These are phyloP conservation scores for Camponotus fellah DNA, from an alignment of 2,888 invertebrate genomes.

Conservation along the genomic window DNA sequence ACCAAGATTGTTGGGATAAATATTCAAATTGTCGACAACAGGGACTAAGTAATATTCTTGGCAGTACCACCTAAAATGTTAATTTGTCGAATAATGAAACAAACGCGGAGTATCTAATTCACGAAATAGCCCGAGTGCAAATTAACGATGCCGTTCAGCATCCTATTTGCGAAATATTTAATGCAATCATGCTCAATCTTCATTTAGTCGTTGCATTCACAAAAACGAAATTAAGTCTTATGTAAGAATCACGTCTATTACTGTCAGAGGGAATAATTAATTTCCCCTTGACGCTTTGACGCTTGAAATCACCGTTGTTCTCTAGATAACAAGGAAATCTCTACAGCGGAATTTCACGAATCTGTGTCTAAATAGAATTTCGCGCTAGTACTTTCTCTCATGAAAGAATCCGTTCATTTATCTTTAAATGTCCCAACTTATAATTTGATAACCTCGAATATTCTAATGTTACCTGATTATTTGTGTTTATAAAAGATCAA, in stretches of 20 bases:
- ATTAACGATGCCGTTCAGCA: slow-evolving; percentile 46
- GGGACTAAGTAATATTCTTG: slow-evolving; percentile 23
- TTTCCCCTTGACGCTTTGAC: slow-evolving; percentile 40
- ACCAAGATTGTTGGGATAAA: not conserved
- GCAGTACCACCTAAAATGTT: slow-evolving; percentile 42
- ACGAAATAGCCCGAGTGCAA: slow-evolving; percentile 36
- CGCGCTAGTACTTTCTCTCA: slow-evolving; percentile 35
- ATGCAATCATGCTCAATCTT: slow-evolving; percentile 56
- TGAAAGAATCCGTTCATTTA: not conserved
- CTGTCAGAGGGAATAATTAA: slow-evolving; percentile 53
- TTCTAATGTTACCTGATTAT: not conserved
- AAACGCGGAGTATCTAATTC: slow-evolving; percentile 29
- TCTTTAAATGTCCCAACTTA: slow-evolving; percentile 19
- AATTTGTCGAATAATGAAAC: slow-evolving; percentile 45
- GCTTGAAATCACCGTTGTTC: slow-evolving; percentile 43
- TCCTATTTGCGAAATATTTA: slow-evolving; percentile 52
- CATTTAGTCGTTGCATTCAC: slow-evolving; percentile 46
- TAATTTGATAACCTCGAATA: slow-evolving; percentile 29
- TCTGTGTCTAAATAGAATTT: slow-evolving; percentile 52
- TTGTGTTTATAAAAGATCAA: not conserved
- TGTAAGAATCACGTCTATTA: slow-evolving; percentile 55
- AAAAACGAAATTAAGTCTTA: slow-evolving; percentile 55
- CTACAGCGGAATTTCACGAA: slow-evolving; percentile 42
- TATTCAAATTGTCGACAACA: slow-evolving; percentile 9
- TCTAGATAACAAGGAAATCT: slow-evolving; percentile 45